Evolutionary conservation across 2,113 vertebrate genomes (phyloP), one percentile per base, ranked within the genome.

Genomic region (Oxyura jamaicensis): DNA sequence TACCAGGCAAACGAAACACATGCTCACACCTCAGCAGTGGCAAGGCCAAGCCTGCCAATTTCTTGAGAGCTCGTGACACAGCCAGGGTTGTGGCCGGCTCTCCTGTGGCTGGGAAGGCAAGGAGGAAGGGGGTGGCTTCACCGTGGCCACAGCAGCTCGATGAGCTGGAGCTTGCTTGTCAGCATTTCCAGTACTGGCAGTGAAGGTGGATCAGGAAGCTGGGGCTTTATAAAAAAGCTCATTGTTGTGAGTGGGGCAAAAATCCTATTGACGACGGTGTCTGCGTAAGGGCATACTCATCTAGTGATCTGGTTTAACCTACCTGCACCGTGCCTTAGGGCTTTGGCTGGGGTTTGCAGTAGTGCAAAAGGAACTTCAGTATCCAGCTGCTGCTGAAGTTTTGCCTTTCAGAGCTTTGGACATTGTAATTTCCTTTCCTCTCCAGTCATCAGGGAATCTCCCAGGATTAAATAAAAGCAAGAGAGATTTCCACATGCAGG

Each of bases 11-110:
- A 67, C 6, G 10, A 68, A 88, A 73, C 0, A 0, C 0, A 0
- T 66, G 59, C 69, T 93, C 0, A 0, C 42, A 12, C 33, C 74
- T 78, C 0, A 0, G 55, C 65, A 8, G 7, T 0, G 6, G 41
- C 68, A 12, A 2, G 1, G 28, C 0, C 2, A 50, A 69, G 48
- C 39, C 59, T 1, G 2, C 35, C 0, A 0, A 20, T 56, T 80
- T 83, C 2, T 11, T 8, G 2, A 15, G 41, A 31, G 62, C 6
- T 3, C 29, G 46, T 31, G 6, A 28, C 17, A 29, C 58, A 44
- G 12, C 52, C 2, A 5, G 35, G 12, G 19, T 53, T 71, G 39
- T 22, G 21, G 29, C 19, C 11, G 8, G 33, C 21, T 76, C 31
- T 52, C 72, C 5, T 8, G 21, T 5, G 5, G 33, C 35, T 28